Conservation (phyloP, 30 jellyfish, hydroid and myxozoan species). For the Turritopsis rubra region DNA sequence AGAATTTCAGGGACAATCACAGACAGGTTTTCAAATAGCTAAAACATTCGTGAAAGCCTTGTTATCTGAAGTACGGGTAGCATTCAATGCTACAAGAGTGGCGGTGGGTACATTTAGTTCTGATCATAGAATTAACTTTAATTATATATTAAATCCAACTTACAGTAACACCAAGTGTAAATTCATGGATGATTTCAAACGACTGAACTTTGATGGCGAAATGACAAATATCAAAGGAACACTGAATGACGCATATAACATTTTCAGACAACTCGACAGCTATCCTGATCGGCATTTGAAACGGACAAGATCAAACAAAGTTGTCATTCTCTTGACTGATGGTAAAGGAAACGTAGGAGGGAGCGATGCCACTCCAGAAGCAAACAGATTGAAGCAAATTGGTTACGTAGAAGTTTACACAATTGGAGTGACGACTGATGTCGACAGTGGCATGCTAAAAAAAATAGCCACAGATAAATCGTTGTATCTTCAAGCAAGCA, state of each 20-base stretch:
- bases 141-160: constrained; percentile 61
- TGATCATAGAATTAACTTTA: constrained; percentile 36
- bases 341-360: constrained; percentile 65
- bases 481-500: constrained; percentile 51
- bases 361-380: constrained; percentile 43
- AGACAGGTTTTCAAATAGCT: constrained; percentile 64
- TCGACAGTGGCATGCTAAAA: constrained; percentile 42
- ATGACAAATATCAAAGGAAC: constrained; percentile 74
- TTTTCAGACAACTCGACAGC: constrained; percentile 49
- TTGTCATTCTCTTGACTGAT: constrained; percentile 72
- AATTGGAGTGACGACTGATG: constrained; percentile 42
- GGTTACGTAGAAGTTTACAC: constrained; percentile 63
- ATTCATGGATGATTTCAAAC: constrained; percentile 60
- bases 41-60: constrained; percentile 61
- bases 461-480: constrained; percentile 69
- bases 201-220: constrained; percentile 41
- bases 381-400: constrained; percentile 18
- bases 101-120: constrained; percentile 77
- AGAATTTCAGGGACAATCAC: constrained; percentile 16
- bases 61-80: constrained; percentile 66
- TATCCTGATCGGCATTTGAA: constrained; percentile 31
- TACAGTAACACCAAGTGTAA: constrained; percentile 66
- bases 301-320: constrained; percentile 69
- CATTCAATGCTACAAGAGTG: constrained; percentile 89
- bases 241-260: constrained; percentile 60